phyloP scores from a whole-genome alignment of 2,888 invertebrate genomes.

The Apomyelois bistriatella region DNA sequence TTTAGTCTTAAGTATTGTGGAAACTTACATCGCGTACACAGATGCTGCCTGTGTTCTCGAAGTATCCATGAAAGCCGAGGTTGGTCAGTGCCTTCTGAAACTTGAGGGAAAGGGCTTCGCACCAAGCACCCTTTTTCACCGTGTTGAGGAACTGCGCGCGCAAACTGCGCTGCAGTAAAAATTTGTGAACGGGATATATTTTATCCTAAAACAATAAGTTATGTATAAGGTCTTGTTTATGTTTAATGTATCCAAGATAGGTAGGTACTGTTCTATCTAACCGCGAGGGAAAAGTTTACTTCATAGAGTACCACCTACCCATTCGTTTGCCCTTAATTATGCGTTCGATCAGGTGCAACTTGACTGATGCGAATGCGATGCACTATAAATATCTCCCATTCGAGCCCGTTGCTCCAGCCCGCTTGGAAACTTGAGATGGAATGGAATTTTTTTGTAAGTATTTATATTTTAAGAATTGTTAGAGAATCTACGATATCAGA shows the following conservation, averaged over 20 bases:
- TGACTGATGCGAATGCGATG: neutral
- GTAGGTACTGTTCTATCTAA: no score
- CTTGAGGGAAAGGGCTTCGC: constrained; percentile 51
- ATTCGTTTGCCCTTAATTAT: neutral
- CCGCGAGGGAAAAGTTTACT: no score
- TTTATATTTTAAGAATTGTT: no score
- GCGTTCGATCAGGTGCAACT: neutral
- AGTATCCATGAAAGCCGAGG: constrained; percentile 43
- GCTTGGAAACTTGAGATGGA: neutral
- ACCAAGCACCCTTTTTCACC: constrained; percentile 53
- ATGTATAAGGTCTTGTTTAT: neutral
- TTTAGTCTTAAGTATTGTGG: no score
- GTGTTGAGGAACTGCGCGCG: constrained; percentile 56
- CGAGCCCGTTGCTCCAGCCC: neutral
- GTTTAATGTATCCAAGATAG: no score
- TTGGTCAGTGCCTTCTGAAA: constrained; percentile 47
- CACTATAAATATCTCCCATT: neutral
- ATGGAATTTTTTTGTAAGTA: no score
- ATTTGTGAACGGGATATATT: constrained; percentile 48
- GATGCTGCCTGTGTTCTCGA: constrained; percentile 33
- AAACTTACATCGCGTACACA: constrained; percentile 61
- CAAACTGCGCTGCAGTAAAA: constrained; percentile 52
- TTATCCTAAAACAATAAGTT: constrained; percentile 44
- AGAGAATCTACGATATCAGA: no score
- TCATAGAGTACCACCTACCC: no score